These are phyloP conservation scores for Allenopithecus nigroviridis DNA, from an alignment of 2,797 vertebrate genomes.

Conservation along the genomic window DNA sequence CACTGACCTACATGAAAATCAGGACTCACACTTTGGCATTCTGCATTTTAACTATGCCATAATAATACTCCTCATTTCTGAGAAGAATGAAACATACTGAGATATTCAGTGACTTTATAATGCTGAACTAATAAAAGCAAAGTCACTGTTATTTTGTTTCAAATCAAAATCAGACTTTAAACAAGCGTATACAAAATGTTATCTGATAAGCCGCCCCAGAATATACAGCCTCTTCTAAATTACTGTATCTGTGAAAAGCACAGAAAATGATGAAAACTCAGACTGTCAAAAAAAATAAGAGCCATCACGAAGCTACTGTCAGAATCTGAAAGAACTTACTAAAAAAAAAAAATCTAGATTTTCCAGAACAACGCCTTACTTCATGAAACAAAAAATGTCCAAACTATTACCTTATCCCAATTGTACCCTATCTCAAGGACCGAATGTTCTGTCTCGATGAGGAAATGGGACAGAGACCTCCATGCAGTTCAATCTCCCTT, in stretches of 20 bases:
- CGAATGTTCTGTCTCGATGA: not conserved
- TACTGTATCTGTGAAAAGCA: not conserved
- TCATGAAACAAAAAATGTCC: conserved; percentile 7
- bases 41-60: not conserved
- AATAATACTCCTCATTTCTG: not conserved
- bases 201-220: not conserved
- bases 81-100: conserved; percentile 2
- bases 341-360: not conserved
- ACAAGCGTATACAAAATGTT: not conserved
- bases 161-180: conserved; percentile 17
- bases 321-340: not conserved
- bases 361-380: not conserved
- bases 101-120: not conserved
- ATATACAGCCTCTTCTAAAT: not conserved
- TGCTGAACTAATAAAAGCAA: not conserved
- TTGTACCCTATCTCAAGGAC: not conserved
- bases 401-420: not conserved
- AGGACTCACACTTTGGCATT: not conserved
- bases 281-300: conserved; percentile 15
- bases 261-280: conserved; percentile 10
- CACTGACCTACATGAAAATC: not conserved
- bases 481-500: not conserved
- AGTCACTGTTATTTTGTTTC: not conserved
- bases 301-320: not conserved
- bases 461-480: not conserved